Evolutionary conservation across 2,888 invertebrate genomes (phyloP).

Genomic region (Metellina segmentata): DNA sequence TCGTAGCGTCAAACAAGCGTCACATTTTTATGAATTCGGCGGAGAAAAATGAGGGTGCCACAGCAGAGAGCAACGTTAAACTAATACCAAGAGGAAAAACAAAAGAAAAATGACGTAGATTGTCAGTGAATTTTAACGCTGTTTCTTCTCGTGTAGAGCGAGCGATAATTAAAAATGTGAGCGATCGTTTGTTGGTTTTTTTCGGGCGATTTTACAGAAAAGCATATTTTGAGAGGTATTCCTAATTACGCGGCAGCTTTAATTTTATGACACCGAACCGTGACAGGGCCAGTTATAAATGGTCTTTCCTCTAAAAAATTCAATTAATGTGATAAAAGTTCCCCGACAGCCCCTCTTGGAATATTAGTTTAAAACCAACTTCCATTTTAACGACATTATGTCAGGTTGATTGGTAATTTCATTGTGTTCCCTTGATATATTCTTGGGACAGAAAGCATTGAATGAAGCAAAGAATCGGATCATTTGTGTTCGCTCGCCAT

Average conservation of each 20-base stretch:
- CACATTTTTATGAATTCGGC: neutral
- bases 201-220: neutral
- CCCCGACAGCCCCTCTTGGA: neutral
- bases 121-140: neutral
- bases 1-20: neutral
- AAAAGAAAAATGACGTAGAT: neutral
- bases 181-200: neutral
- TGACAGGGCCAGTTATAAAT: neutral
- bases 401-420: neutral
- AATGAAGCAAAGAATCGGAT: neutral
- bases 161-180: neutral
- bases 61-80: neutral
- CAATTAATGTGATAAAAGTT: neutral
- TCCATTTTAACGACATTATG: neutral
- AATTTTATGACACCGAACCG: neutral
- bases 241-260: neutral
- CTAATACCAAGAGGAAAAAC: neutral
- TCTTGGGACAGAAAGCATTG: neutral
- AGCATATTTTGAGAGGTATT: constrained; percentile 1
- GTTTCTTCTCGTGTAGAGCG: neutral
- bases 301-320: neutral
- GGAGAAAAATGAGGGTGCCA: neutral
- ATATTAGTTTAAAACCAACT: neutral
- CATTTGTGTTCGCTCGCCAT: neutral
- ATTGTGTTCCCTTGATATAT: neutral